Percentiles rank a stretch among this genome's conserved stretches.
Evolutionary conservation across 2,888 invertebrate species (phyloP).

Genomic region (Cephus runcator): DNA sequence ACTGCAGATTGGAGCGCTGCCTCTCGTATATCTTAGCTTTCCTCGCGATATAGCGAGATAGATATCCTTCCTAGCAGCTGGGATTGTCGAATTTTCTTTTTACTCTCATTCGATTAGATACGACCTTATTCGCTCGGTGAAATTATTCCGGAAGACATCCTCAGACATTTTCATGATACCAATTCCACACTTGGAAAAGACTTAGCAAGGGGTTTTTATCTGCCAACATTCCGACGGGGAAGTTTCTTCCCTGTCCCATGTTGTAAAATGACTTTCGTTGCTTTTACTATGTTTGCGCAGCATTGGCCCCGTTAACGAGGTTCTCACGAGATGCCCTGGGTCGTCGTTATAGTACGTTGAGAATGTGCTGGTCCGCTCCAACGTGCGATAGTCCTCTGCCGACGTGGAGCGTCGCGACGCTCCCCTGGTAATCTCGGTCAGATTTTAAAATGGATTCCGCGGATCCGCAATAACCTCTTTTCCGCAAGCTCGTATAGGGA

Average conservation of each 20-base stretch:
- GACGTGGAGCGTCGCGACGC: neutral
- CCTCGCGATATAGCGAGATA: neutral
- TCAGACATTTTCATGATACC: neutral
- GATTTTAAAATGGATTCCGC: constrained; percentile 29
- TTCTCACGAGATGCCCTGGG: neutral
- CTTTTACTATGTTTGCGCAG: neutral
- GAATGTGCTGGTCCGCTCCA: neutral
- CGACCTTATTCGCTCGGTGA: neutral
- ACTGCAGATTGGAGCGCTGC: neutral
- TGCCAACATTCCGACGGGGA: neutral
- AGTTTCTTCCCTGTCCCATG: neutral
- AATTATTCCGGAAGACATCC: neutral
- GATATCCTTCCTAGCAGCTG: neutral
- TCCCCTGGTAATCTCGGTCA: constrained; percentile 21
- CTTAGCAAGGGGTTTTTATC: neutral
- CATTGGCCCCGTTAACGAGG: neutral
- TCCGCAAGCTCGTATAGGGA: constrained; percentile 24
- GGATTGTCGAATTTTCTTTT: neutral
- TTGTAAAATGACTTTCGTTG: neutral
- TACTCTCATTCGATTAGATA: neutral
- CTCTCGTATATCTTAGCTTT: neutral
- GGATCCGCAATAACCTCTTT: constrained; percentile 24
- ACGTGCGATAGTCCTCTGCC: neutral
- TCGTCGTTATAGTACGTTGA: neutral
- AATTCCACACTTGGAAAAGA: neutral